Evolutionary conservation across 2,888 invertebrate species (phyloP), one percentile per base, ranked within the genome.

Genomic region (Graphium colonna): DNA sequence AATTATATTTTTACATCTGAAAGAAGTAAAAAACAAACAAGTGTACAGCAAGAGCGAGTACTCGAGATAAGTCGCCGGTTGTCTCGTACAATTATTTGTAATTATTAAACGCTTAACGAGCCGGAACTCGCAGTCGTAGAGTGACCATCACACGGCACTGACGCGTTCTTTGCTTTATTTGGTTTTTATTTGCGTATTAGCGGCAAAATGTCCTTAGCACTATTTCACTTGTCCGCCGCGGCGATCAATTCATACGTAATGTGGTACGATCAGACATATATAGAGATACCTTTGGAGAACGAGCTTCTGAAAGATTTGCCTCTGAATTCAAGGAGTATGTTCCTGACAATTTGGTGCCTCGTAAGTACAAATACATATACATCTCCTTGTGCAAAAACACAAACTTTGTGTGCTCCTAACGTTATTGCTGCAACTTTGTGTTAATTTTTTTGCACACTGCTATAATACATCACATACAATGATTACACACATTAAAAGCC

Each of bases 261-360:
- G 55, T 80, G 77, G 72, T 83, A 81, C 53, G 86, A 86, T 52
- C 77, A 84, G 52, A 64, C 53, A 8, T 81, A 79, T 59, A 64
- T 86, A 49, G 72, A 80, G 0, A 28, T 85, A 0, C 79, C 82
- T 0, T 72, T 75, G 8, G 71, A 77, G 0, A 54, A 62, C 1
- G 67, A 74, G 43, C 68, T 69, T 2, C 60, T 78, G 16, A 70
- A 60, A 10, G 51, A 59, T 7, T 64, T 82, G 49, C 81, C 82
- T 0, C 61, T 79, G 0, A 81, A 79, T 52, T 79, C 73, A 0
- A 68, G 85, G 17, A 62, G 63, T 18, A 63, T 79, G 54, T 85
- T 80, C 53, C 62, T 86, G 5, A 86, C 85, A 0, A 64, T 80
- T 38, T 85, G 85, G 84, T 74, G 77, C 49, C 58, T 83, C 58